Evolutionary conservation across 2,797 vertebrate species (phyloP).

Genomic region (Fistularia tabacaria): DNA sequence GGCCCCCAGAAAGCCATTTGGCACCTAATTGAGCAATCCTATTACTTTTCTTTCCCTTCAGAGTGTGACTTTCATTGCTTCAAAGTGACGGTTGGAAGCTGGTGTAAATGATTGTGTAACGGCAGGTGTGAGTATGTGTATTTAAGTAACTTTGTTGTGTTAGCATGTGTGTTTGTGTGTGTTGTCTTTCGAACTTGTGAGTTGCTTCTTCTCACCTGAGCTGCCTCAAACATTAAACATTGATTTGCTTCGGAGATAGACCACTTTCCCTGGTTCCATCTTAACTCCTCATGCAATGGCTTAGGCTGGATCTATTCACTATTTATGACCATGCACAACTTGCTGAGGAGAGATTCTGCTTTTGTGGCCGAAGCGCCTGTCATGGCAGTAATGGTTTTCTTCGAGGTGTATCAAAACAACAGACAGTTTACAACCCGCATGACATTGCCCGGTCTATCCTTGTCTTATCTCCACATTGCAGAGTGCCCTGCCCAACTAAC

Average conservation of each 20-base stretch:
- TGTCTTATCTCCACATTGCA: too few relatives aligned
- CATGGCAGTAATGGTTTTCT: too few relatives aligned
- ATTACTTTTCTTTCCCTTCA: constrained; percentile 78
- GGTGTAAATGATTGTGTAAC: constrained; percentile 65
- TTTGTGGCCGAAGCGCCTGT: too few relatives aligned
- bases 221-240: constrained; percentile 49
- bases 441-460: too few relatives aligned
- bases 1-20: constrained; percentile 79
- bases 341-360: too few relatives aligned
- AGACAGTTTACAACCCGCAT: too few relatives aligned
- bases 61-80: constrained; percentile 72
- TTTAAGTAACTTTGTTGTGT: constrained; percentile 68
- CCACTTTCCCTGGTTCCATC: constrained; percentile 33
- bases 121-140: constrained; percentile 57
- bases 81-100: constrained; percentile 61
- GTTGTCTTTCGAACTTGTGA: constrained; percentile 12
- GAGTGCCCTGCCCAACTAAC: too few relatives aligned
- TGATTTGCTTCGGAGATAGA: constrained; percentile 50
- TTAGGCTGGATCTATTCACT: constrained; percentile 23
- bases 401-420: not conserved
- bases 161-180: constrained; percentile 22
- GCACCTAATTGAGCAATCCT: constrained; percentile 82
- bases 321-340: constrained; percentile 24
- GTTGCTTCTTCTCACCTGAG: constrained; percentile 50
- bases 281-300: constrained; percentile 17